These are phyloP conservation scores for Piprites chloris DNA, from an alignment of 2,113 vertebrate species.

Conservation along the genomic window DNA sequence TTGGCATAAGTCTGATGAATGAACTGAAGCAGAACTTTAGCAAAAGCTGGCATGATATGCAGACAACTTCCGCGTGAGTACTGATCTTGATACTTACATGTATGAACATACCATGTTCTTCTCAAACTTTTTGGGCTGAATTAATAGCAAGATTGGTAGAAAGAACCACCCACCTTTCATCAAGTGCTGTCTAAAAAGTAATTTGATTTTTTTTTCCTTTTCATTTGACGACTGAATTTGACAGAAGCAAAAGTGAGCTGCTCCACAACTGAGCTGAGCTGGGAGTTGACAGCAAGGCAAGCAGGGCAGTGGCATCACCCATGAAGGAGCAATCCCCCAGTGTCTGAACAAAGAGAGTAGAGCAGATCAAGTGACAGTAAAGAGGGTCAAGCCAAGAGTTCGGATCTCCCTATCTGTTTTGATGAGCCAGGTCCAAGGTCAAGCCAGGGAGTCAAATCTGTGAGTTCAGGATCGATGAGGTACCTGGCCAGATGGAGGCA, in stretches of 20 bases:
- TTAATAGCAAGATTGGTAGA: background rate
- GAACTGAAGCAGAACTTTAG: constrained; percentile 92
- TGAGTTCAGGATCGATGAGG: background rate
- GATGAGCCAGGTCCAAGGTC: background rate
- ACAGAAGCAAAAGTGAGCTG: background rate
- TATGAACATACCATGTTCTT: background rate
- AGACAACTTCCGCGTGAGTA: constrained; percentile 92
- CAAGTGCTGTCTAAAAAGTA: constrained; percentile 10
- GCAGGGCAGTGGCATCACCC: background rate
- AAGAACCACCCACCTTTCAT: constrained; percentile 24
- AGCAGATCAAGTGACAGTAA: background rate
- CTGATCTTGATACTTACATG: background rate
- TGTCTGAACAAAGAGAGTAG: background rate
- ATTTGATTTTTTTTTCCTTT: background rate
- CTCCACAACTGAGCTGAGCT: background rate
- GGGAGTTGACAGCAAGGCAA: background rate
- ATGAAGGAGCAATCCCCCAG: background rate
- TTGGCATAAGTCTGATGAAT: constrained; percentile 86
- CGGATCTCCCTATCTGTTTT: background rate
- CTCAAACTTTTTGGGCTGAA: background rate
- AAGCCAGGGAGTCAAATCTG: background rate
- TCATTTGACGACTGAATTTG: background rate
- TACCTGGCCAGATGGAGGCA: background rate
- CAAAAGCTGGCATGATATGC: constrained; percentile 92
- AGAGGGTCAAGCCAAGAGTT: background rate